Base-by-base conservation (phyloP, 2,113 vertebrate species). In the Numida meleagris region DNA sequence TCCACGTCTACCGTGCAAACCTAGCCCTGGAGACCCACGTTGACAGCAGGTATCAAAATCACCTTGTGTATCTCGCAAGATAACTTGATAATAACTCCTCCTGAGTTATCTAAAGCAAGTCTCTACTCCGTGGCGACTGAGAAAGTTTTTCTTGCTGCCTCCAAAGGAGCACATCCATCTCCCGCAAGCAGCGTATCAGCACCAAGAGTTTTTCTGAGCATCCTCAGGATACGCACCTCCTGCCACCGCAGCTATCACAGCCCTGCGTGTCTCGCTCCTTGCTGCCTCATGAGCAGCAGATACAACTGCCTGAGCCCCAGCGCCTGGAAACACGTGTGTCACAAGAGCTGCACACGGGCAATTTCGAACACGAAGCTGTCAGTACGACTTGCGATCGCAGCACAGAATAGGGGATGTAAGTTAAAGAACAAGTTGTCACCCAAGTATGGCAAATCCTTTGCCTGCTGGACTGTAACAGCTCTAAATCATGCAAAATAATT, bases 51-150 rank as follows among this genome's bases (percentile, higher is more conserved):
- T 21, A 23, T 45, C 82, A 31, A 75, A 74, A 48, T n/a, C 3
- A 7, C 27, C 36, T 9, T 12, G 0, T 4, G 2, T 3, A 5
- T 38, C 87, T n/a, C 24, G 7, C 24, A 50, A 53, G 20, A 53
- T 53, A n/a, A n/a, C n/a, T n/a, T n/a, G n/a, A n/a, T n/a, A n/a
- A n/a, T n/a, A n/a, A n/a, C n/a, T 53, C 27, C 50, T 90, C 80
- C 66, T 46, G 57, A 59, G 21, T 20, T 3, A 73, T 14, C 70
- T 46, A 40, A 10, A 84, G 4, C 70, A 10, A 68, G 53, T 76
- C 67, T 77, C 53, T 29, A 13, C 65, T 83, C 4, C 34, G 12
- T 48, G 67, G 3, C 11, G 62, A 48, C 4, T 0, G 14, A 46
- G 10, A 67, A 92, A 95, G 86, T 95, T 96, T 70, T 29, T 18